Evolutionary conservation across 1,140 invertebrate genomes (phyloP).

Genomic region (Brachionus plicatilis): DNA sequence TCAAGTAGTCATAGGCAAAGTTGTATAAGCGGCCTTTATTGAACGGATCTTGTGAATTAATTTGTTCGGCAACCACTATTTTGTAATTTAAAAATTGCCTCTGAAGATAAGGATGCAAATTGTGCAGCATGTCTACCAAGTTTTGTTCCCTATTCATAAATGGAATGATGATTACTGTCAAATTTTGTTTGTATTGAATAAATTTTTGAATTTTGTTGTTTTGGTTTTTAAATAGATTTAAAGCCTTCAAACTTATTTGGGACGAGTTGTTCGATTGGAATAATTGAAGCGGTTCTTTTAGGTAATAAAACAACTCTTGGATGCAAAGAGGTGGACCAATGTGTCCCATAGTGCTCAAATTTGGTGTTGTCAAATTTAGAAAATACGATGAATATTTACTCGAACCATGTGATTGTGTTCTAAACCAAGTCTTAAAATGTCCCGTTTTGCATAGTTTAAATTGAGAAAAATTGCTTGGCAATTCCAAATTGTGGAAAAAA

Average conservation of each 20-base stretch:
- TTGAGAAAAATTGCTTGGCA: not conserved
- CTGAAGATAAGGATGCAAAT: conserved; percentile 81
- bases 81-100: conserved; percentile 77
- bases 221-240: not conserved
- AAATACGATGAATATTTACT: not conserved
- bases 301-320: not conserved
- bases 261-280: not conserved
- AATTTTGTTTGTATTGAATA: not conserved
- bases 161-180: conserved; percentile 67
- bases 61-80: conserved; percentile 83
- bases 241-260: not conserved
- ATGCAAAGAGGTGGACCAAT: not conserved
- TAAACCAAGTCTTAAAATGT: not conserved
- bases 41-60: not conserved
- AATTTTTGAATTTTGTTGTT: not conserved
- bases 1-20: not conserved
- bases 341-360: not conserved
- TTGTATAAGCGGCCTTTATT: conserved; percentile 35
- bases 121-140: conserved; percentile 70
- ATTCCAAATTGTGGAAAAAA: not conserved
- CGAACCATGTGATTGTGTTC: not conserved
- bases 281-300: not conserved
- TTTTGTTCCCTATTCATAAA: conserved; percentile 76
- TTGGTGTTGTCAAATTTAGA: not conserved
- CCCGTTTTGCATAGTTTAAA: not conserved